Conservation (phyloP, 2,888 invertebrate genomes). For the Baronia brevicornis region DNA sequence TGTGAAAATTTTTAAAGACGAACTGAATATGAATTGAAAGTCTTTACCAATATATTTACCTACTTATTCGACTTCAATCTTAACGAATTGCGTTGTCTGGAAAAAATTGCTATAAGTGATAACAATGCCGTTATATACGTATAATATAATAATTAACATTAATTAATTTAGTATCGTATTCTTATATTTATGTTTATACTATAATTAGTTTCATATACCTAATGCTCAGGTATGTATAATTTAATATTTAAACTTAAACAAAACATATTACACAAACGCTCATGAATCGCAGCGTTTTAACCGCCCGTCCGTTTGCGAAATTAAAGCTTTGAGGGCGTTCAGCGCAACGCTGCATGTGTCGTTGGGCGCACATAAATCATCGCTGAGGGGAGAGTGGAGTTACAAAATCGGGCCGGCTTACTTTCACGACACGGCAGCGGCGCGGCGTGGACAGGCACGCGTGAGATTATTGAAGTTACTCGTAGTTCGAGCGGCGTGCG, state of each 20-base stretch:
- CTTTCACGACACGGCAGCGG: conserved; percentile 45
- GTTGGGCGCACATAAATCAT: conserved; percentile 65
- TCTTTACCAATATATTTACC: too few relatives aligned
- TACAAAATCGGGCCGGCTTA: conserved; percentile 56
- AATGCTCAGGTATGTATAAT: too few relatives aligned
- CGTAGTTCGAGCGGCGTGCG: conserved; percentile 10
- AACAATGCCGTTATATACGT: too few relatives aligned
- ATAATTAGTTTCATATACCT: too few relatives aligned
- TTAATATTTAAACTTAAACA: neutral
- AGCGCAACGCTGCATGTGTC: conserved; percentile 71
- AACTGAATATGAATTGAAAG: too few relatives aligned
- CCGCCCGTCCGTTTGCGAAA: conserved; percentile 39
- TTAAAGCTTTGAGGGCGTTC: conserved; percentile 56
- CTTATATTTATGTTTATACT: too few relatives aligned
- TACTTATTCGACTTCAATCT: too few relatives aligned
- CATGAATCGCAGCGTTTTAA: conserved; percentile 31
- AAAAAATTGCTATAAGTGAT: too few relatives aligned
- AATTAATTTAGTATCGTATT: too few relatives aligned
- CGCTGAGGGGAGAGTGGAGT: conserved; percentile 34
- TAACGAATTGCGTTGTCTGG: too few relatives aligned
- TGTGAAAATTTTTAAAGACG: conserved; percentile 2
- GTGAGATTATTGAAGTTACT: conserved; percentile 25
- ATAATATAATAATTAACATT: too few relatives aligned
- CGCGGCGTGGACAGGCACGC: conserved; percentile 26
- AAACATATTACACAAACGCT: conserved; percentile 24